A percentile compares a stretch with the other conserved stretches of the same genome.
Conservation (phyloP, 2,797 vertebrate species). For the Semaprochilodus insignis region DNA sequence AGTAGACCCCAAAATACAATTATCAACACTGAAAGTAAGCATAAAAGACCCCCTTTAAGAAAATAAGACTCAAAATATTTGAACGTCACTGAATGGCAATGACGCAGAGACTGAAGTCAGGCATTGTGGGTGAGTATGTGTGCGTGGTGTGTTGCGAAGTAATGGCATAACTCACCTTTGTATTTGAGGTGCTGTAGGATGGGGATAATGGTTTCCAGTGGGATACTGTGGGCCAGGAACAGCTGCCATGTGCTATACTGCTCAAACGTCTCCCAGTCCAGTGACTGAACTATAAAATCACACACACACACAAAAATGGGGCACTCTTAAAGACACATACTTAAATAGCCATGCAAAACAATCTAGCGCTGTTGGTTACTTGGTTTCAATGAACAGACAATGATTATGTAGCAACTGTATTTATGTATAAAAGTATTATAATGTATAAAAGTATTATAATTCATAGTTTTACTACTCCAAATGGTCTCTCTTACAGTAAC, state of each 20-base stretch:
- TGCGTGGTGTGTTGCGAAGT: neutral
- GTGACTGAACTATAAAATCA: constrained; percentile 85
- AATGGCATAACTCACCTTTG: constrained; percentile 80
- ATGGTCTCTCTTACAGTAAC: too few species aligned
- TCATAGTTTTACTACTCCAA: too few species aligned
- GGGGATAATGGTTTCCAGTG: constrained; percentile 94
- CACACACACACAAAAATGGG: neutral
- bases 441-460: too few species aligned
- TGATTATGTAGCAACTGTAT: too few species aligned
- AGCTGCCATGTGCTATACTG: constrained; percentile 99
- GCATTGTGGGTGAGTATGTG: neutral
- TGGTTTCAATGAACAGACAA: too few species aligned
- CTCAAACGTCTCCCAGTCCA: constrained; percentile 98
- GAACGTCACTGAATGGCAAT: neutral
- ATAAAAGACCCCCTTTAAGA: too few species aligned
- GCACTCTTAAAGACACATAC: neutral
- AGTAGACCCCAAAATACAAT: too few species aligned
- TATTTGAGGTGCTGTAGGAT: constrained; percentile 98
- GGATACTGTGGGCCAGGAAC: constrained; percentile 93
- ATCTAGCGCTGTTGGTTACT: too few species aligned
- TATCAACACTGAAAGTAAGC: too few species aligned
- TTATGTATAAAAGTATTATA: too few species aligned
- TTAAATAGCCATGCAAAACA: neutral
- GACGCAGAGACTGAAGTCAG: neutral
- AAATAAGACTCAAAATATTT: neutral